These are phyloP conservation scores for Pimpla rufipes DNA, from an alignment of 2,888 invertebrate species.

Conservation along the genomic window DNA sequence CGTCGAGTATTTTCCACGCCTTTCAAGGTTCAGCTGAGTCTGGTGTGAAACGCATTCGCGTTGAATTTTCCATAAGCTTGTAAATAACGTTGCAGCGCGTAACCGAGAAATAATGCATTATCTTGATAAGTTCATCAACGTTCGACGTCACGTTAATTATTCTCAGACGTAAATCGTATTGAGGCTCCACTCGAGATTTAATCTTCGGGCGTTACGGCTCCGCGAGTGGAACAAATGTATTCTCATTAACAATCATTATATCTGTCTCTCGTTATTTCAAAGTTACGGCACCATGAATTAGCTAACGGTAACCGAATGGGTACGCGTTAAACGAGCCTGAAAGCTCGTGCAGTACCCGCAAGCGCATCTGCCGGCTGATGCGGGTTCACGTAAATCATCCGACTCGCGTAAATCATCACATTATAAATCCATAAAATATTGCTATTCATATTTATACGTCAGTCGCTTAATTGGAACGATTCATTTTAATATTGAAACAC, in stretches of 20 bases:
- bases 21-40: too few relatives aligned
- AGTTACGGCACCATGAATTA: conserved; percentile 56
- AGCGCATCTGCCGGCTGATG: conserved; percentile 8
- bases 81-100: too few relatives aligned
- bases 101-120: background rate
- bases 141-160: background rate
- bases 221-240: conserved; percentile 55
- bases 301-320: conserved; percentile 47
- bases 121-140: background rate
- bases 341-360: conserved; percentile 37
- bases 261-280: conserved; percentile 39
- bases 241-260: conserved; percentile 60
- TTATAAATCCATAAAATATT: background rate
- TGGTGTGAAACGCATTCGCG: too few relatives aligned
- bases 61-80: too few relatives aligned
- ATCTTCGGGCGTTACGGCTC: conserved; percentile 40
- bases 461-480: background rate
- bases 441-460: background rate
- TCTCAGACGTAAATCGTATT: background rate
- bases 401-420: background rate
- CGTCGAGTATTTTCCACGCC: too few relatives aligned
- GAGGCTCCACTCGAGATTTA: conserved; percentile 12
- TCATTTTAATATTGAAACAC: background rate
- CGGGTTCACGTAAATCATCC: background rate
- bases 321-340: conserved; percentile 60